Percentiles rank a stretch among this genome's conserved stretches.
phyloP scores from a whole-genome alignment of 2,797 vertebrate genomes.

The Schizopygopsis pylzovi region DNA sequence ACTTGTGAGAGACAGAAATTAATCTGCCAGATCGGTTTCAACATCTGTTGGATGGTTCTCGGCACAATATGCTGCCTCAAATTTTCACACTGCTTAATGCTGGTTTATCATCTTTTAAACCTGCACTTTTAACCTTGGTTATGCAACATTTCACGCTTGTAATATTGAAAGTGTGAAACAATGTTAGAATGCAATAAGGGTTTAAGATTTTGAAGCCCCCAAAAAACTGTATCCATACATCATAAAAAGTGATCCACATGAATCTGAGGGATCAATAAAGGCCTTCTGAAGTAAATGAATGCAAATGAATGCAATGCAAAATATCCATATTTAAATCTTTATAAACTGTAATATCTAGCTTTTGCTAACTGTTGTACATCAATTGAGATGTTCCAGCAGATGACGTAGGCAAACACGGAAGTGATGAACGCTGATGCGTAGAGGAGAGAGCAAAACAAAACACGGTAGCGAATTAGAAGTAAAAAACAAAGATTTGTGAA shows the following conservation, averaged over 20 bases:
- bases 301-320: too few relatives aligned
- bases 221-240: too few relatives aligned
- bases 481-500: too few relatives aligned
- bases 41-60: slow-evolving; percentile 18
- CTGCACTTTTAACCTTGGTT: neutral
- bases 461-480: too few relatives aligned
- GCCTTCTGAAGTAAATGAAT: too few relatives aligned
- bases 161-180: neutral
- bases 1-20: slow-evolving; percentile 12
- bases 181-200: neutral
- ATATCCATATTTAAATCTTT: too few relatives aligned
- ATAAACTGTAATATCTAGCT: too few relatives aligned
- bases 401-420: neutral
- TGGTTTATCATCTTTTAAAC: neutral
- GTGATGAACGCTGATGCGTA: too few relatives aligned
- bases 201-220: neutral
- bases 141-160: neutral
- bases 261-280: too few relatives aligned
- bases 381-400: too few relatives aligned
- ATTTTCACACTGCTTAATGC: neutral
- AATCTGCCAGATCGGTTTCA: slow-evolving; percentile 16
- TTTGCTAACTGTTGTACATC: neutral
- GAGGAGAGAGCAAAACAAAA: too few relatives aligned
- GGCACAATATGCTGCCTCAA: neutral
- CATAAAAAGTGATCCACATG: too few relatives aligned